Percentiles rank a stretch among this genome's conserved stretches.
Evolutionary conservation across 1,140 invertebrate genomes (phyloP).

Genomic region (Thereuonema tuberculata): DNA sequence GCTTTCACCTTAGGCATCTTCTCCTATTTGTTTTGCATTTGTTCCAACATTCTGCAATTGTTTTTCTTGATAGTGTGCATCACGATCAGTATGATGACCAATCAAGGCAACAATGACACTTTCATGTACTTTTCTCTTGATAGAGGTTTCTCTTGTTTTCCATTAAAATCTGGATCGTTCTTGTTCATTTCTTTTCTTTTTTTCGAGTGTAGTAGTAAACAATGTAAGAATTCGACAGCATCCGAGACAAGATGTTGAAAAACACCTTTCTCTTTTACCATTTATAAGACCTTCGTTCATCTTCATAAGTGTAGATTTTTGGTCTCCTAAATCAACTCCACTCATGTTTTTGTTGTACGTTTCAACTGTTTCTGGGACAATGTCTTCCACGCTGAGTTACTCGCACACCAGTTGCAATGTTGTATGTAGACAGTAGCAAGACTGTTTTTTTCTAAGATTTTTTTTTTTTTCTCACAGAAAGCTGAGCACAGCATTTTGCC

Average conservation of each 20-base stretch:
- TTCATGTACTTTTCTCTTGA: no score
- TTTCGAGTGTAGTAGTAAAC: no score
- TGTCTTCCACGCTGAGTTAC: background rate
- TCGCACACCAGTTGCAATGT: background rate
- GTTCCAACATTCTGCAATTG: background rate
- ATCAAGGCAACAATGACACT: no score
- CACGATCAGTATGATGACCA: no score
- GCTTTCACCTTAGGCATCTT: background rate
- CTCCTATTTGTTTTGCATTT: background rate
- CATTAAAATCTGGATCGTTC: background rate
- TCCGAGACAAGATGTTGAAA: no score
- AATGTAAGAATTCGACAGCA: background rate
- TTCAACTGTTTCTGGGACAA: no score
- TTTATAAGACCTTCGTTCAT: background rate
- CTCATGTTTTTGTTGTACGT: no score
- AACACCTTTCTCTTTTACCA: background rate
- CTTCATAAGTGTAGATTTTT: background rate
- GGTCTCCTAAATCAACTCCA: background rate
- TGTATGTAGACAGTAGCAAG: no score
- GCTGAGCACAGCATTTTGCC: background rate
- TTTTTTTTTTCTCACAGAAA: background rate
- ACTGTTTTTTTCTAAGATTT: no score
- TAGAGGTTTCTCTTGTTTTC: background rate
- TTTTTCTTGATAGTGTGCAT: no score
- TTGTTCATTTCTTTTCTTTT: background rate